Base-by-base conservation (phyloP, 2,888 invertebrate genomes). In the Pseudolycoriella hygida region DNA sequence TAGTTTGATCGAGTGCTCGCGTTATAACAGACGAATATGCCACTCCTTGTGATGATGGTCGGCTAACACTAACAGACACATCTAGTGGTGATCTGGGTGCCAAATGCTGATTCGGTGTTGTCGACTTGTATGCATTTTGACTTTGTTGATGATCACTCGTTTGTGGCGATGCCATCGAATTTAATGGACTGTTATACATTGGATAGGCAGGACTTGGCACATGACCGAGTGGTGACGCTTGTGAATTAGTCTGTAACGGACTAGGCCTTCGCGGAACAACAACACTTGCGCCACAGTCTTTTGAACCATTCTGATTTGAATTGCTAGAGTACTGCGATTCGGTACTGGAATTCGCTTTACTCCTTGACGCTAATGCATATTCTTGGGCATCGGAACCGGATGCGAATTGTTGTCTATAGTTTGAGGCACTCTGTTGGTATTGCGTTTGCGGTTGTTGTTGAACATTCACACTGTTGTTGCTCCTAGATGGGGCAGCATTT, bases 1-100 rank as follows among this genome's bases (percentile, higher is more conserved):
- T 14, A 42, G 44, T n/a, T 44, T 48, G 40, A 44, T 17, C 30
- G 17, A 43, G 17, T 19, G 83, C 77, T 55, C 82, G 70, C 37
- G 82, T 83, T 56, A 87, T 87, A 49, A 87, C 86, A 51, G 85
- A 85, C 43, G 86, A 80, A 61, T 87, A 86, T 46, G 77, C 84
- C 49, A 84, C 80, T 58, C 67, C 68, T 55, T 69, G 68, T 40
- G 73, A 71, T 54, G 70, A 70, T 4, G 79, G 73, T 49, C 80
- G 65, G 3, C 79, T 69, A 11, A 79, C 71, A 1, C 80, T 74
- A 12, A 79, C 71, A 1, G 80, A 74, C 12, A 76, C 80, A 55
- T 81, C 80, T 52, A 81, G 60, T 8, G 81, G 80, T 37, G 80
- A 80, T 12, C 77, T 70, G 18, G 80, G 78, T 5, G 43, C 43